A percentile compares a stretch with the other conserved stretches of the same genome.
phyloP scores from a whole-genome alignment of 2,797 vertebrate genomes.

The Karalla daura region DNA sequence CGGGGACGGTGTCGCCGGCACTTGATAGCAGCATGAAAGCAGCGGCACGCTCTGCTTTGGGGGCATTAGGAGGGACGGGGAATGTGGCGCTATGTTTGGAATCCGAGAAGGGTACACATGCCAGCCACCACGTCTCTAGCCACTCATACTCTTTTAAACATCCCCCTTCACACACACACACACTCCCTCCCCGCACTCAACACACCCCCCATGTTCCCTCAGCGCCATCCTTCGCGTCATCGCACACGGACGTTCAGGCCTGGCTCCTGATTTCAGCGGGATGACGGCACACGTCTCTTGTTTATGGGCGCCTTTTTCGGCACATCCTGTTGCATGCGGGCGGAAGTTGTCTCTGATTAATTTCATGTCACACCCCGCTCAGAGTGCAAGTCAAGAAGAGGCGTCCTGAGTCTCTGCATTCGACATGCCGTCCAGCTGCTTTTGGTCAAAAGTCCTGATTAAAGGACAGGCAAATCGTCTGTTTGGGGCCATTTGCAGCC shows the following conservation, averaged over 20 bases:
- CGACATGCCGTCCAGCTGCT: constrained; percentile 9
- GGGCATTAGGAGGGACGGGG: constrained; percentile 61
- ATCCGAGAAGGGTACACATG: constrained; percentile 71
- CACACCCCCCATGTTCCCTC: constrained; percentile 35
- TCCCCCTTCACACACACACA: constrained; percentile 18
- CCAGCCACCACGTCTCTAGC: constrained; percentile 74
- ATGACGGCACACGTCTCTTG: constrained; percentile 35
- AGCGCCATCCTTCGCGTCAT: constrained; percentile 47
- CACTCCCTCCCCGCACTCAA: constrained; percentile 9
- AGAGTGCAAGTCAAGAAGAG: constrained; percentile 23
- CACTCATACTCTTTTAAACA: constrained; percentile 36
- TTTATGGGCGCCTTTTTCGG: constrained; percentile 52
- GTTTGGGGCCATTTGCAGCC: constrained; percentile 21
- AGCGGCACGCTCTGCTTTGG: constrained; percentile 49
- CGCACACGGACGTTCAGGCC: too few relatives aligned
- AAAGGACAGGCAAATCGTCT: constrained; percentile 21
- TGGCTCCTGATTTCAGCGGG: constrained; percentile 65
- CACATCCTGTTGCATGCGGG: constrained; percentile 67
- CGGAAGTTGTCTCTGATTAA: constrained; percentile 75
- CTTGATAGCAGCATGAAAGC: constrained; percentile 60
- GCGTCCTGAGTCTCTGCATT: constrained; percentile 11
- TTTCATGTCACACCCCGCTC: constrained; percentile 62
- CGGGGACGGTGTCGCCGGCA: constrained; percentile 29
- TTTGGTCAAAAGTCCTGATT: constrained; percentile 34
- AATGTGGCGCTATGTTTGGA: constrained; percentile 81